These are phyloP conservation scores for Xiphorhynchus elegans DNA, from an alignment of 2,113 vertebrate genomes.

Conservation along the genomic window DNA sequence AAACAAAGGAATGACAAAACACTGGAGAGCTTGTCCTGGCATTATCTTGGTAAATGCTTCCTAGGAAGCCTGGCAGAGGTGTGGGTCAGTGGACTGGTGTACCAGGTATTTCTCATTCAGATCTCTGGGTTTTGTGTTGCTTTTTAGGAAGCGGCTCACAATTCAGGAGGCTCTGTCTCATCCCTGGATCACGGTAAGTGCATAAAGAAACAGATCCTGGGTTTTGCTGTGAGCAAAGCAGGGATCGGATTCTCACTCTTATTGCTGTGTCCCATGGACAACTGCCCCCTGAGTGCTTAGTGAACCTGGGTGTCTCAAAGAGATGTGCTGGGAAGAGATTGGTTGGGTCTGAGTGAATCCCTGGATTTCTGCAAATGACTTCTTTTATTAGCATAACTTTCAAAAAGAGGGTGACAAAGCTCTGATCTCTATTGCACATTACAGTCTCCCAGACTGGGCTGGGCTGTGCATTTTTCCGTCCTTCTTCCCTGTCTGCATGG, in stretches of 20 bases:
- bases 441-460: background rate
- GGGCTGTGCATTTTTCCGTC: background rate
- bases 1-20: background rate
- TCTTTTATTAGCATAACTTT: background rate
- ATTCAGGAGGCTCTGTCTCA: constrained; percentile 91
- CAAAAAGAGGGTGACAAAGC: background rate
- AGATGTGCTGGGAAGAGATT: background rate
- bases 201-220: background rate
- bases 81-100: background rate
- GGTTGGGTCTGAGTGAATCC: background rate
- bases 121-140: background rate
- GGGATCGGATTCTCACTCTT: background rate
- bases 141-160: constrained; percentile 88
- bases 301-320: background rate
- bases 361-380: background rate
- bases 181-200: constrained; percentile 94
- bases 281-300: background rate
- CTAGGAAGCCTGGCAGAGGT: background rate
- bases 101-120: background rate
- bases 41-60: background rate
- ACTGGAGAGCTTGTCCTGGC: background rate
- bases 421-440: background rate
- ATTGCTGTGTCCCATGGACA: background rate
- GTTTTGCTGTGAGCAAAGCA: background rate
- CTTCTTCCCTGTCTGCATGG: background rate